Conservation (phyloP, 2,888 invertebrate species). For the Folsomia candida region DNA sequence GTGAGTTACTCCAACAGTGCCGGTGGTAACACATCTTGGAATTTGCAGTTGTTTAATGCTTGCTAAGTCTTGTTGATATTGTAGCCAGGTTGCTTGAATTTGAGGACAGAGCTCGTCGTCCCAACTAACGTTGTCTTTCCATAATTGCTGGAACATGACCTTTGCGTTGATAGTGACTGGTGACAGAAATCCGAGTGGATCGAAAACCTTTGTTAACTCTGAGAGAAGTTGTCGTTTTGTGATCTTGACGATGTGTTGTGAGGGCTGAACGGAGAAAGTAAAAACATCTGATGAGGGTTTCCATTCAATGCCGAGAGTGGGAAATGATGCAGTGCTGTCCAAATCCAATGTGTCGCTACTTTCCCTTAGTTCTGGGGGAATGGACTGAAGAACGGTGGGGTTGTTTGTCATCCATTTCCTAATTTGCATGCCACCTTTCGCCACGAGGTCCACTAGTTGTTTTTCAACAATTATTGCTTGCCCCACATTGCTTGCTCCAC, state of each 20-base stretch:
- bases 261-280: no score
- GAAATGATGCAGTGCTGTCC: neutral
- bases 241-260: no score
- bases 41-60: neutral
- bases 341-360: neutral
- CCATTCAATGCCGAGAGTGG: neutral
- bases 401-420: conserved; percentile 13
- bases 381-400: neutral
- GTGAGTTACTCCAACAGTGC: conserved; percentile 7
- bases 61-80: neutral
- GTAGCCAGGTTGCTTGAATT: conserved; percentile 15
- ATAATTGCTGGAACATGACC: conserved; percentile 35
- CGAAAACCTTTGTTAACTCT: no score
- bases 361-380: neutral
- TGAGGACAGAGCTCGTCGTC: conserved; percentile 42
- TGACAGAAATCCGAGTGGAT: neutral
- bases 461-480: neutral
- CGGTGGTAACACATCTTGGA: conserved; percentile 7
- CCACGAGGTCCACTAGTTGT: neutral
- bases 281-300: neutral
- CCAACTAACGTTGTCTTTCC: conserved; percentile 47
- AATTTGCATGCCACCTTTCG: neutral
- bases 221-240: no score
- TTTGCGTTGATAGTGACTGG: neutral
- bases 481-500: neutral